Base-by-base conservation (phyloP, 2,888 invertebrate species). In the Aproaerema taeniolella region DNA sequence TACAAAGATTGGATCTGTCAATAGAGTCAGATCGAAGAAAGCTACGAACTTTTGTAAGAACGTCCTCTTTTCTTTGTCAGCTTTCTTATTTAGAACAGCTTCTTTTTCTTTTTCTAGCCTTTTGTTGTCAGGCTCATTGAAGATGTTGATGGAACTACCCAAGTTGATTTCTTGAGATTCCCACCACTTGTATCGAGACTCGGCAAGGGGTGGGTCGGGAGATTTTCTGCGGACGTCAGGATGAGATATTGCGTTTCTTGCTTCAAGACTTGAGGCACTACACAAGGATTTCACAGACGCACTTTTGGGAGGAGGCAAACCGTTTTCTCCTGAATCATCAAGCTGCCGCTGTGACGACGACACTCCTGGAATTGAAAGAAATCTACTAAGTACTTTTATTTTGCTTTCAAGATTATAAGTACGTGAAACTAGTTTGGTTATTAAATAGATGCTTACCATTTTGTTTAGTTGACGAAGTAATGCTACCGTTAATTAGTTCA, bases 1-100 rank as follows among this genome's bases (percentile, higher is more conserved):
- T 1, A 92, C 87, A 58, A 91, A 93, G 50, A 90, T 80, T 14
- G 90, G 89, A 69, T 93, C 92, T 45, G 75, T 87, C n/a, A 93
- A 65, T 30, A 93, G 74, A 29, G 88, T 89, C 37, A 93, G 69
- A 67, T 92, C 92, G 56, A 92, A 91, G 45, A 90, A 87, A 11
- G 81, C 67, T 1, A 89, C 75, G 11, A 91, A 55, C 39, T 66
- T 73, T 6, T 61, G 43, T 24, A 69, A 38, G 45, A 64, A 57
- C 26, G 59, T 56, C 45, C 63, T 66, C 2, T 61, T 52, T 34
- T 67, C 49, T 24, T 64, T 51, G 41, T 63, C 50, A 38, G 55
- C 41, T 25, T 51, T 45, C 31, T 40, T 42, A 25, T 42, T 40
- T 35, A 41, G 34, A 48, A 58, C 12, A 37, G 31, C 13, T 1